A percentile compares a stretch with the other conserved stretches of the same genome.
Conservation (phyloP, 2,888 invertebrate genomes). For the Drosophila cognata region DNA sequence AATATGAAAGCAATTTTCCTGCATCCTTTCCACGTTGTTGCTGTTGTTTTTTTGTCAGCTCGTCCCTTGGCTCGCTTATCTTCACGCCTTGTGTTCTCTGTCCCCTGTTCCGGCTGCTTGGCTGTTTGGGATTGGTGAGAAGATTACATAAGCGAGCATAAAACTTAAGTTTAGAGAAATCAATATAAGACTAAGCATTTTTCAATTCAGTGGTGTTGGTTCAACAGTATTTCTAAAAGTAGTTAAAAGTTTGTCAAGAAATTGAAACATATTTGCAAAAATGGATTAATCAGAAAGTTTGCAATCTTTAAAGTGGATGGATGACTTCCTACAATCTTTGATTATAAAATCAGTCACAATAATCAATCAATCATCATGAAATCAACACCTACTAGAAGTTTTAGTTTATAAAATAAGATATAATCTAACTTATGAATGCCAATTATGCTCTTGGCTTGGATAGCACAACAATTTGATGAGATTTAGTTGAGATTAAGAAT, state of each 20-base stretch:
- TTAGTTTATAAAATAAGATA: not conserved
- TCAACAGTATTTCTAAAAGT: not conserved
- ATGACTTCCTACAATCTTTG: not conserved
- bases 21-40: slow-evolving; percentile 63
- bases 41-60: slow-evolving; percentile 17
- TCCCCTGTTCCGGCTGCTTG: slow-evolving; percentile 9
- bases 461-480: not conserved
- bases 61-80: slow-evolving; percentile 46
- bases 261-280: not conserved
- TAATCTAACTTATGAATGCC: not conserved
- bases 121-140: not conserved
- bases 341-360: not conserved
- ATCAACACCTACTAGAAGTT: not conserved
- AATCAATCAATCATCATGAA: not conserved
- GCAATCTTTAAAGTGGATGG: not conserved
- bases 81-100: slow-evolving; percentile 17
- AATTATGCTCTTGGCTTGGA: not conserved
- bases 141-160: slow-evolving; percentile 7
- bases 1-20: slow-evolving; percentile 82
- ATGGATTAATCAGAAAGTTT: not conserved
- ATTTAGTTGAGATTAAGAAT: not conserved
- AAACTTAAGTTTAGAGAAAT: slow-evolving; percentile 10
- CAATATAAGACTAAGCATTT: slow-evolving; percentile 9
- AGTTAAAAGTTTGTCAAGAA: not conserved
- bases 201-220: not conserved